Evolutionary conservation across 2,888 invertebrate genomes (phyloP).

Genomic region (Drosophila lutescens): DNA sequence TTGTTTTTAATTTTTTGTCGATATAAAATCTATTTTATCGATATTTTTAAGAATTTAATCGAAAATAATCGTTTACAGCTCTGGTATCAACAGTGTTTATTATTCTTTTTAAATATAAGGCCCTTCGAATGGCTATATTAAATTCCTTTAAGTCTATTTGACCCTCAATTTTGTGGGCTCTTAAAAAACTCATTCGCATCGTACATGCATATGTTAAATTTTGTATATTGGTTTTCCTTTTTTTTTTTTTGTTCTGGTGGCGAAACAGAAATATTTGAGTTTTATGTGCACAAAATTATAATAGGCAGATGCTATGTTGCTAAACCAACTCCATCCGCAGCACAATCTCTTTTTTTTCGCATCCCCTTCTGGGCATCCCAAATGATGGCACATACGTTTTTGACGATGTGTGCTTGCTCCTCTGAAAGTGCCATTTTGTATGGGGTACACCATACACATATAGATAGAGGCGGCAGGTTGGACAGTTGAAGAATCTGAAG

Average conservation of each 20-base stretch:
- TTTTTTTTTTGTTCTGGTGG: conserved; percentile 7
- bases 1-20: too few species aligned
- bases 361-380: conserved; percentile 1
- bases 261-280: conserved; percentile 61
- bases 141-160: not conserved
- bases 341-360: not conserved
- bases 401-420: not conserved
- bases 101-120: not conserved
- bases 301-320: conserved; percentile 46
- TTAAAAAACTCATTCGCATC: conserved; percentile 19
- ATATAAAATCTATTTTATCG: too few species aligned
- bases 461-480: not conserved
- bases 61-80: too few species aligned
- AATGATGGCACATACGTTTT: not conserved
- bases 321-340: not conserved
- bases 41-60: too few species aligned
- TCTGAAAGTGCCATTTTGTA: not conserved
- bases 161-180: conserved; percentile 7
- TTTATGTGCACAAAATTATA: conserved; percentile 72
- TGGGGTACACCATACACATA: not conserved
- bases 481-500: conserved; percentile 28
- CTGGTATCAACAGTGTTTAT: not conserved
- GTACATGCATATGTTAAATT: conserved; percentile 4
- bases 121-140: not conserved
- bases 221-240: conserved; percentile 15